A percentile compares a stretch with the other conserved stretches of the same genome.
Conservation (phyloP, 2,113 vertebrate species). For the Fukomys damarensis region DNA sequence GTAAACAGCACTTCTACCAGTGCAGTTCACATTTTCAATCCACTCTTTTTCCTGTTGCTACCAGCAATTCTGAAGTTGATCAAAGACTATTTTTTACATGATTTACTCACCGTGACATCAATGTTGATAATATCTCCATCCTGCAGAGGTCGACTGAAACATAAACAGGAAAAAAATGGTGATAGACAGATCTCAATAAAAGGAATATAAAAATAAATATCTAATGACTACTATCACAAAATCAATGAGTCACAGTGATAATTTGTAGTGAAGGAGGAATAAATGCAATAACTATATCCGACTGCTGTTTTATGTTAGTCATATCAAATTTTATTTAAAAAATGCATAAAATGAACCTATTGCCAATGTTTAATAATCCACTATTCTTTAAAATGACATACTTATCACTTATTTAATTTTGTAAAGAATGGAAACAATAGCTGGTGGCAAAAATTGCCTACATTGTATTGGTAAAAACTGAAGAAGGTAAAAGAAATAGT, state of each 20-base stretch:
- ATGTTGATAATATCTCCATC: conserved; percentile 94
- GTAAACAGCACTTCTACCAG: conserved; percentile 94
- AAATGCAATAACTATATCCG: conserved; percentile 87
- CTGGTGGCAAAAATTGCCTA: conserved; percentile 60
- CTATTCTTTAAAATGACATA: conserved; percentile 66
- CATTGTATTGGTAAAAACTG: conserved; percentile 70
- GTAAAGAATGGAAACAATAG: conserved; percentile 75
- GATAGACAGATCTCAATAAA: conserved; percentile 88
- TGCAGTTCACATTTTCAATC: conserved; percentile 91
- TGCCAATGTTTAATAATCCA: conserved; percentile 76
- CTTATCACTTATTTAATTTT: conserved; percentile 78
- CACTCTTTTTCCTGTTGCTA: conserved; percentile 92
- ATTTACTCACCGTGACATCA: conserved; percentile 93
- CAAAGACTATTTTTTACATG: conserved; percentile 89
- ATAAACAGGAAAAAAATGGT: conserved; percentile 87
- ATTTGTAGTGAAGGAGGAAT: conserved; percentile 81
- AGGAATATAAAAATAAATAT: conserved; percentile 89
- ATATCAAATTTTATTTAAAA: conserved; percentile 79
- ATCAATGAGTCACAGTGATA: conserved; percentile 81
- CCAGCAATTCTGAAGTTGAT: conserved; percentile 90
- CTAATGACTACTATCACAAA: conserved; percentile 87
- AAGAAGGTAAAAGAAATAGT: conserved; percentile 62
- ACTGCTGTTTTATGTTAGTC: conserved; percentile 84
- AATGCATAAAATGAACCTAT: conserved; percentile 67
- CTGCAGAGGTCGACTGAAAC: conserved; percentile 91